Base-by-base conservation (phyloP, 1,140 invertebrate genomes). In the Orius insidiosus region DNA sequence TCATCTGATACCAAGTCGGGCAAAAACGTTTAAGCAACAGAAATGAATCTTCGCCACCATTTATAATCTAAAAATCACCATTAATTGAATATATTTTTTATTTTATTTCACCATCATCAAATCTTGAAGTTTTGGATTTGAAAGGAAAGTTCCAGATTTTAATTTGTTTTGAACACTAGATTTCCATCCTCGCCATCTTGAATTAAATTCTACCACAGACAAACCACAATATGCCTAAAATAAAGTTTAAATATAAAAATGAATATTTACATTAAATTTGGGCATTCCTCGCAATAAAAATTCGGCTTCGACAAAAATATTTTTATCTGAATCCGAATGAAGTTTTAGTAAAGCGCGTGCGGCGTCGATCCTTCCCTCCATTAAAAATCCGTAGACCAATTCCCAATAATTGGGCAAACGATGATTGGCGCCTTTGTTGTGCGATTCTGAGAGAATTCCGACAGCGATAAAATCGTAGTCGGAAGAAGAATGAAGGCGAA, bases 171-270 rank as follows among this genome's bases (percentile, higher is more conserved):
- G 65, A 43, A 84, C 74, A 59, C 87, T 83, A 1, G 78, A 72
- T 54, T 85, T 75, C 90, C 90, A 94, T 53, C 85, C 75, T 54
- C 81, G 78, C 83, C 86, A 92, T 45, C 78, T 75, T 43, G 85
- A 70, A 36, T 74, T 78, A 62, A 90, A 93, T 63, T 93, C 88
- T 51, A 77, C 76, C 2, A 79, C 63, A 13, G 85, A 80, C 53
- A 80, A 68, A 15, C 78, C 78, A 46, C 74, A 76, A 59, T 77
- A 75, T n/a, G 74, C 60, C 72, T 74, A 52, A 45, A n/a, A n/a
- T n/a, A n/a, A 68, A 65, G 54, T 24, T 24, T 24, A 48, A 55
- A 52, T 35, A 5, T 40, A 36, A 38, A 32, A 45, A 11, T 24
- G 24, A 24, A 66, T n/a, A n/a, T 67, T 69, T 66, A 79, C 76